Percentiles rank a stretch among this genome's conserved stretches.
These are phyloP conservation scores for Achroia grisella DNA, from an alignment of 1,140 invertebrate species.

Conservation along the genomic window DNA sequence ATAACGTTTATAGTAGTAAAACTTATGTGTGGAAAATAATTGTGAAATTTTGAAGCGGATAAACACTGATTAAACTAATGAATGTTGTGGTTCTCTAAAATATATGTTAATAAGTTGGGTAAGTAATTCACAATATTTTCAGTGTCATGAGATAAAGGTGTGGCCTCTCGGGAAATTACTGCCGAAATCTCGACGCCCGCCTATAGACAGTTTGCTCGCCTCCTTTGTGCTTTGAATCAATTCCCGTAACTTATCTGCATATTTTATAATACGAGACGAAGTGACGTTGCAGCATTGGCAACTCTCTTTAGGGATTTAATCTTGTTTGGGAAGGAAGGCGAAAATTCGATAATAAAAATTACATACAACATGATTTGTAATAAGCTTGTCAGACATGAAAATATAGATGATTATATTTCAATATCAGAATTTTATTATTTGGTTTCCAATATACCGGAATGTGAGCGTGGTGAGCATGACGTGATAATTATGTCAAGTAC, in stretches of 20 bases:
- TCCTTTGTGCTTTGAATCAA: conserved; percentile 66
- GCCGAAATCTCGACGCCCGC: conserved; percentile 55
- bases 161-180: conserved; percentile 64
- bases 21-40: no score
- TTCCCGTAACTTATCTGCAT: conserved; percentile 70
- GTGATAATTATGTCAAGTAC: no score
- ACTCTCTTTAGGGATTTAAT: conserved; percentile 26
- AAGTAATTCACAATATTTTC: conserved; percentile 49
- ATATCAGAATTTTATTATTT: no score
- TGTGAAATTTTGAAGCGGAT: no score
- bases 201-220: conserved; percentile 52
- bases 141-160: conserved; percentile 58
- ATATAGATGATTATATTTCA: no score
- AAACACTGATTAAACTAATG: no score
- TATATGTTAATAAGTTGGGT: no score
- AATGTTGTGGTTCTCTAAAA: conserved; percentile 11
- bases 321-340: conserved; percentile 12
- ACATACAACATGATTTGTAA: not conserved
- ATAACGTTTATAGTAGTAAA: no score
- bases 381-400: no score
- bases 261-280: conserved; percentile 64
- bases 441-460: no score
- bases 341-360: conserved; percentile 9
- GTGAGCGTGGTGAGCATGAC: no score
- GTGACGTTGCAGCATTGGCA: conserved; percentile 37